Evolutionary conservation across 2,888 invertebrate genomes (phyloP).

Genomic region (Andrena trimmerana): DNA sequence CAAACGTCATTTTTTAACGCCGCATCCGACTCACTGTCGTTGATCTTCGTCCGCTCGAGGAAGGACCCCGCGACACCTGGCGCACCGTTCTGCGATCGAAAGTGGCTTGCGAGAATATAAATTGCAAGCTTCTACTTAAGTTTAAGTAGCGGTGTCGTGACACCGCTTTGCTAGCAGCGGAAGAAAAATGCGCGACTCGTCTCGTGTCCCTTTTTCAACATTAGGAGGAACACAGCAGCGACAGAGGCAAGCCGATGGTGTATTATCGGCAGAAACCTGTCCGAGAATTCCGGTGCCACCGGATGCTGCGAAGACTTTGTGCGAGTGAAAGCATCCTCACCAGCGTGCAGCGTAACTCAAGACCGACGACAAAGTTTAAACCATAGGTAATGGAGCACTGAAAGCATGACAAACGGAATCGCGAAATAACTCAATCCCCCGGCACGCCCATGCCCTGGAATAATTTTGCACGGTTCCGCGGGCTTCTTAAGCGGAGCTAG

Average conservation of each 20-base stretch:
- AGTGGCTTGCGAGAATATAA: constrained; percentile 1
- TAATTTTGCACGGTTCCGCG: constrained; percentile 52
- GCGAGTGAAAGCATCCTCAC: too few species aligned
- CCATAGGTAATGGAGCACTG: background rate
- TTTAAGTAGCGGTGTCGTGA: background rate
- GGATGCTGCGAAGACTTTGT: too few species aligned
- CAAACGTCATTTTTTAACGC: constrained; percentile 52
- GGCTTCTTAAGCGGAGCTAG: constrained; percentile 5
- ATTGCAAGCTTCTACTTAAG: background rate
- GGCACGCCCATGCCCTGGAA: constrained; percentile 21
- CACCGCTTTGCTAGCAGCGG: background rate
- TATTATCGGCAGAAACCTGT: too few species aligned
- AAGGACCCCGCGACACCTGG: constrained; percentile 38
- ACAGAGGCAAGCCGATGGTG: too few species aligned
- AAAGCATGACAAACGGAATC: constrained; percentile 52
- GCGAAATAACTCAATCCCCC: constrained; percentile 51
- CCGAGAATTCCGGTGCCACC: too few species aligned
- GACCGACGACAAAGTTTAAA: constrained; percentile 9
- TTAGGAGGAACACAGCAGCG: too few species aligned
- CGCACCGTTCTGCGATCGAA: constrained; percentile 28
- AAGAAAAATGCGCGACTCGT: background rate
- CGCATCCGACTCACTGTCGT: background rate
- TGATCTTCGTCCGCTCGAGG: background rate
- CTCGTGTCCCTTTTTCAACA: too few species aligned
- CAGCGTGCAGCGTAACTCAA: background rate